Evolutionary conservation across 2,113 vertebrate species (phyloP), one percentile per base, ranked within the genome.

Genomic region (Varanus salvator): DNA sequence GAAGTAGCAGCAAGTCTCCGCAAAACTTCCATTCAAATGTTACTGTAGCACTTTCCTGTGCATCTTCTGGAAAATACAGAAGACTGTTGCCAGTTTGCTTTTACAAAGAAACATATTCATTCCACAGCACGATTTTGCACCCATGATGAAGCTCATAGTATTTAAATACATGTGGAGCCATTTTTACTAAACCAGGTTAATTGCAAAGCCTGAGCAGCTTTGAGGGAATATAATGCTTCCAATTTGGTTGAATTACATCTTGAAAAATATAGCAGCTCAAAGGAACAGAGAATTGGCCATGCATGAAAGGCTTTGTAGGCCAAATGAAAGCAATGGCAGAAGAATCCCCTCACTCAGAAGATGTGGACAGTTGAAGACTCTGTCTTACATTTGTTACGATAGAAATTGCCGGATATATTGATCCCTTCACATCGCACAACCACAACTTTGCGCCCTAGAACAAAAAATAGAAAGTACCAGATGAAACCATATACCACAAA

Each of bases 371-470:
- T 5, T 71, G 27, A 57, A 44, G 48, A 80, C 80, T 4, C n/a
- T 29, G 17, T 15, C 98, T 98, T 92, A 98, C 98, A 80, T 91
- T 99, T 98, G 94, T 99, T 99, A 31, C 98, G 97, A 94, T 99
- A 99, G 95, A 99, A 99, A 94, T 98, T 99, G 60, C 98, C 98
- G 0, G 98, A 99, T 93, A 99, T 99, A 94, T 98, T 98, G 95
- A 99, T 99, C 84, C 98, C 98, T 93, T 98, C 98, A 71, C 98
- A 99, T 95, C 98, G 98, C 66, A 99, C 98, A 0, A 99, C 97
- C 8, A 98, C 98, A 29, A 99, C 98, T 96, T 98, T 99, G 82
- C 98, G 97, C 38, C 98, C 98, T 99, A 76, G 75, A 8, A 3
- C 14, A 60, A 54, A 74, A 50, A 38, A 19, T 19, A 21, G 3